phyloP scores from a whole-genome alignment of 2,113 vertebrate genomes.

The Ptilonorhynchus violaceus region DNA sequence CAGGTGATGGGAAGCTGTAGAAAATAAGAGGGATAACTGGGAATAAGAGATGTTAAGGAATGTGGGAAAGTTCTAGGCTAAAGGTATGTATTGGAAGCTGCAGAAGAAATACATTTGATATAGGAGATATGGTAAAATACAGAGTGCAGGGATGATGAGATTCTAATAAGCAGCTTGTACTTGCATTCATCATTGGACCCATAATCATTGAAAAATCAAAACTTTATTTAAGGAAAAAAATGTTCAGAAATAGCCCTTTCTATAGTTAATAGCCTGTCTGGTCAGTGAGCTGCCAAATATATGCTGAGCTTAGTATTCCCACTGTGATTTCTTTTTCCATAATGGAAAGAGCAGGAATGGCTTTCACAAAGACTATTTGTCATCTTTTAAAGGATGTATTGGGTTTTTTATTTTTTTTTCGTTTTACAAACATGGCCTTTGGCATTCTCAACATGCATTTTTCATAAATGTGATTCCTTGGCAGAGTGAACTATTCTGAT shows the following conservation, averaged over 20 bases:
- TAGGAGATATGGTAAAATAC: neutral
- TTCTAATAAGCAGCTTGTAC: neutral
- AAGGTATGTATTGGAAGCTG: neutral
- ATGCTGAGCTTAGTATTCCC: neutral
- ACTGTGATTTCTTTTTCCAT: neutral
- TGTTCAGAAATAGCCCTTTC: neutral
- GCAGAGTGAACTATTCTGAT: neutral
- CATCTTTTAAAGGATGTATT: neutral
- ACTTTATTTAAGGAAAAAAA: neutral
- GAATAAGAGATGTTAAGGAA: neutral
- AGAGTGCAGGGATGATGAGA: neutral
- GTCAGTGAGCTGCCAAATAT: neutral
- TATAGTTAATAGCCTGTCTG: neutral
- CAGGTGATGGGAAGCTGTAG: neutral
- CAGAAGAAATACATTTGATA: neutral
- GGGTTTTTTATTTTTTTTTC: neutral
- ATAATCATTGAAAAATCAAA: neutral
- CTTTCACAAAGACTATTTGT: neutral
- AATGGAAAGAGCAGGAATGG: neutral
- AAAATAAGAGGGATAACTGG: neutral
- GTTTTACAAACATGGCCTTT: neutral
- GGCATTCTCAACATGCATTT: neutral
- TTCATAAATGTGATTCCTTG: slow-evolving; percentile 12
- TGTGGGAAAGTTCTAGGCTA: neutral
- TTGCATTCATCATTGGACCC: neutral